phyloP scores from a whole-genome alignment of 2,888 invertebrate genomes.

The Labia minor region DNA sequence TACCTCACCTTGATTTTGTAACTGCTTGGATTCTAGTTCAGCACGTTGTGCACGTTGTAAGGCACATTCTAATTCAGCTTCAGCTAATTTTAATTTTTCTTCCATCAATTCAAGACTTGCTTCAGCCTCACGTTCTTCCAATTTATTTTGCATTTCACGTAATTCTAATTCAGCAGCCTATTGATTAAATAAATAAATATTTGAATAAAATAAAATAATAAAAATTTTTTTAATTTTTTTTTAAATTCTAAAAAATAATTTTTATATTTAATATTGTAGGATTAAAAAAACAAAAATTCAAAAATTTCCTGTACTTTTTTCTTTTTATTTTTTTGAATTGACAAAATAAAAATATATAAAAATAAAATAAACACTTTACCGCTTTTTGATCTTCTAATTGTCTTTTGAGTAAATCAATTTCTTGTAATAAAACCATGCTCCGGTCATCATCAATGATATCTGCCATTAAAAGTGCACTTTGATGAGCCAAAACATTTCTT shows the following conservation, averaged over 20 bases:
- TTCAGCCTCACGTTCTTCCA: slow-evolving; percentile 54
- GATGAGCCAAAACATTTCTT: slow-evolving; percentile 52
- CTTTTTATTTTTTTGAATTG: not conserved
- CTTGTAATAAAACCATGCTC: slow-evolving; percentile 44
- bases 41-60: slow-evolving; percentile 49
- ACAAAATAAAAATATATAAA: not conserved
- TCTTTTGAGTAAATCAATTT: slow-evolving; percentile 51
- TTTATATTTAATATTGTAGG: too few relatives aligned
- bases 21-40: slow-evolving; percentile 37
- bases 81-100: slow-evolving; percentile 55
- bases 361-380: not conserved
- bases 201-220: too few relatives aligned
- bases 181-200: slow-evolving; percentile 18
- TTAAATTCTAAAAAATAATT: not conserved
- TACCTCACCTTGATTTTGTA: slow-evolving; percentile 22
- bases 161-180: not conserved
- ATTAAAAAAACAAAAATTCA: too few relatives aligned
- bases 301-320: too few relatives aligned
- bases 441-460: slow-evolving; percentile 46
- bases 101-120: slow-evolving; percentile 56
- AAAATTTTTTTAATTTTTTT: slow-evolving; percentile 14
- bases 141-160: slow-evolving; percentile 41
- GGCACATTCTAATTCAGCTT: slow-evolving; percentile 54
- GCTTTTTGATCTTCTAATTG: slow-evolving; percentile 46
- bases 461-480: slow-evolving; percentile 53